phyloP scores from a whole-genome alignment of 2,113 vertebrate genomes.

The Mormyrus iriodes region DNA sequence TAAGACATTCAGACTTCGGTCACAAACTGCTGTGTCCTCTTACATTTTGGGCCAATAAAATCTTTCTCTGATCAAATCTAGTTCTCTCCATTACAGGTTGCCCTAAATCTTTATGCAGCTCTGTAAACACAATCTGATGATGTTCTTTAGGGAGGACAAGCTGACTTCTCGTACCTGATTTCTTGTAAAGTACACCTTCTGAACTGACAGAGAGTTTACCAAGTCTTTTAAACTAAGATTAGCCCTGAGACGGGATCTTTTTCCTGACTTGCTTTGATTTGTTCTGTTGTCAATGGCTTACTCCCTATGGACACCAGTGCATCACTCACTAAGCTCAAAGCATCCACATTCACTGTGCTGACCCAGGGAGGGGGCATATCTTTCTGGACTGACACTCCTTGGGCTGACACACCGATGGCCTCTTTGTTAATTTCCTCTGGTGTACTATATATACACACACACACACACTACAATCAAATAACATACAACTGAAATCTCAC shows the following conservation, averaged over 20 bases:
- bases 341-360: background rate
- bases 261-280: background rate
- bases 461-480: too few relatives aligned
- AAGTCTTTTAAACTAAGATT: background rate
- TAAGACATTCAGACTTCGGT: slow-evolving; percentile 18
- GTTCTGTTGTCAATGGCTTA: background rate
- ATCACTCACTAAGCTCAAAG: too few relatives aligned
- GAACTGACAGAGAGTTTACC: background rate
- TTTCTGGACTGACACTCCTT: too few relatives aligned
- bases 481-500: too few relatives aligned
- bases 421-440: too few relatives aligned
- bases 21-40: slow-evolving; percentile 19
- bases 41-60: slow-evolving; percentile 29
- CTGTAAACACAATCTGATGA: background rate
- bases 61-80: slow-evolving; percentile 1
- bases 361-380: background rate
- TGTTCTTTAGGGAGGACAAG: background rate
- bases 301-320: background rate
- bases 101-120: background rate
- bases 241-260: background rate
- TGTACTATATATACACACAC: too few relatives aligned
- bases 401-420: too few relatives aligned
- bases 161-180: background rate
- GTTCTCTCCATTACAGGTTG: slow-evolving; percentile 3
- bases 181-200: background rate